These are phyloP conservation scores for Catostylus mosaicus DNA, from an alignment of 30 jellyfish, hydroid and myxozoan genomes.

Conservation along the genomic window DNA sequence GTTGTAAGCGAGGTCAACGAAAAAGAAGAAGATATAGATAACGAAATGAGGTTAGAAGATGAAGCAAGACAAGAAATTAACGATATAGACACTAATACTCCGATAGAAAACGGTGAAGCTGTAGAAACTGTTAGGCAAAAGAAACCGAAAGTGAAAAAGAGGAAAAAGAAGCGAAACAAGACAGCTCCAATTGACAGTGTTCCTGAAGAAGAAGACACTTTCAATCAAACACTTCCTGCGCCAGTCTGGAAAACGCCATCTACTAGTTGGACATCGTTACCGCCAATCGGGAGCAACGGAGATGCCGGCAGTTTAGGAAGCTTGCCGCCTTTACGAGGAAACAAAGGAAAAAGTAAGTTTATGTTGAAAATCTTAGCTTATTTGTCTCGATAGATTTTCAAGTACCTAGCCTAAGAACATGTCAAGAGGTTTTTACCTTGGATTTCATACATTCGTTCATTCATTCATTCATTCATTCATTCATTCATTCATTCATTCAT, in stretches of 20 bases:
- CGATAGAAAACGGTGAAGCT: slow-evolving; percentile 37
- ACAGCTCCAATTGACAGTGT: slow-evolving; percentile 63
- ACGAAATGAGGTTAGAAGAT: slow-evolving; percentile 8
- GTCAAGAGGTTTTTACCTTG: background rate
- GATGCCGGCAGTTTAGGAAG: slow-evolving; percentile 38
- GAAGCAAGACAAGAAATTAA: background rate
- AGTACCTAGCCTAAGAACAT: background rate
- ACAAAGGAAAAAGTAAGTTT: slow-evolving; percentile 25
- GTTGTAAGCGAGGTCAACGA: background rate
- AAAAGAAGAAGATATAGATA: background rate
- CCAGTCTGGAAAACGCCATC: slow-evolving; percentile 45
- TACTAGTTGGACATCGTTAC: slow-evolving; percentile 44
- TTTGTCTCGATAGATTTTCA: background rate
- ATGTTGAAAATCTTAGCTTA: background rate
- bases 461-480: background rate
- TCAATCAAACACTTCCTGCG: slow-evolving; percentile 18
- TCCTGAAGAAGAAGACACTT: slow-evolving; percentile 25
- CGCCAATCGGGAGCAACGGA: slow-evolving; percentile 30
- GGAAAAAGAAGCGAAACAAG: slow-evolving; percentile 59
- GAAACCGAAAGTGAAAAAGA: slow-evolving; percentile 52
- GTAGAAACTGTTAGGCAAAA: slow-evolving; percentile 10
- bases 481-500: background rate
- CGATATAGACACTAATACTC: background rate
- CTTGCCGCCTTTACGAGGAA: slow-evolving; percentile 59
- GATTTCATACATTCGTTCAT: background rate